Base-by-base conservation (phyloP, 2,797 vertebrate genomes). In the Pangasius krempfi region DNA sequence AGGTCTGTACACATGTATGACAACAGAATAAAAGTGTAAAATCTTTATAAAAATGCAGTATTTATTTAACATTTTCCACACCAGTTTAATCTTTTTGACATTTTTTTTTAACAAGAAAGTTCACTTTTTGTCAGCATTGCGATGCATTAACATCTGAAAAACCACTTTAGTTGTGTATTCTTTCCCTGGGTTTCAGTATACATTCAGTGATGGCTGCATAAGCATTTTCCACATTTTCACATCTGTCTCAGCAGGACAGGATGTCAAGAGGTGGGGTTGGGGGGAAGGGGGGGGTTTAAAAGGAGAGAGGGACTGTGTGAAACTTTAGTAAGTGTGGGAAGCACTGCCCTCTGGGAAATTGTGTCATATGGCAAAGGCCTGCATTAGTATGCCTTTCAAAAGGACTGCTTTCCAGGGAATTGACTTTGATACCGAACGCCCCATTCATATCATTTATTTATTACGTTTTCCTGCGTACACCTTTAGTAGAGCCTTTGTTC, bases 251-350 rank as follows among this genome's bases (percentile, higher is more conserved):
- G 44, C 25, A 40, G 72, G 27, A 73, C 84, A 87, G 84, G 79
- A 83, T 83, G 75, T 83, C 52, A 7, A 84, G 33, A 60, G 27
- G 10, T 14, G 22, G 80, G 58, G 85, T 3, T 5, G 16, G 54
- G 30, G 30, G 54, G 40, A 44, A 2, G 33, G 10, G 54, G 30
- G 30, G 54, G 8, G 0, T 20, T 72, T 27, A 70, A 58, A 50
- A 75, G 20, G 18, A 50, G 16, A 25, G 87, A 60, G 37, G 7
- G 27, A 40, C 78, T 70, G 33, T 87, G 60, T 88, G 70, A 85
- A 87, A 62, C 37, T 62, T 86, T 30, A 88, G 56, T 68, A 90
- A 85, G 88, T 88, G 84, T 73, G 47, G 73, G 89, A 87, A 90
- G 60, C 37, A 37, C 9, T 40, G 10, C n/a, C 33, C 78, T 78